Base-by-base conservation (phyloP, 2,888 invertebrate species). In the Lochmaea crataegi region DNA sequence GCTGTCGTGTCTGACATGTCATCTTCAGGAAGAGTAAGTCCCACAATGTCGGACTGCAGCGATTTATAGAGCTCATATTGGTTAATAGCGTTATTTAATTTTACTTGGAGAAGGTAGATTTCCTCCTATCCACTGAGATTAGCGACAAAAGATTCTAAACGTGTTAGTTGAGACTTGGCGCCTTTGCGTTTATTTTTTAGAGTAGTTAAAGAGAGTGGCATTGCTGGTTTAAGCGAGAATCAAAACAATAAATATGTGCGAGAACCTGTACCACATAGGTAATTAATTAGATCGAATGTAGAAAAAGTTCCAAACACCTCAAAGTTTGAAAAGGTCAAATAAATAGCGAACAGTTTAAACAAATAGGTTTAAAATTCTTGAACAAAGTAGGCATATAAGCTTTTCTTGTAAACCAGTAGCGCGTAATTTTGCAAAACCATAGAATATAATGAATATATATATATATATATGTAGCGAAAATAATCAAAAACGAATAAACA, bases 21-120 rank as follows among this genome's bases (percentile, higher is more conserved):
- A 51, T n/a, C 51, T 51, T 51, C 51, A 51, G 51, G 51, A 51
- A 51, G 14, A n/a, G 51, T 51, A 14, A 51, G 14, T 51, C 51
- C 51, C 51, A 51, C 51, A 51, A 51, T 51, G 51, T 51, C 51
- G 51, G 51, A 51, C 51, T 51, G 51, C 51, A 51, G 51, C 51
- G 51, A 51, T 51, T 51, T 51, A 51, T 51, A 51, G 51, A 51
- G 51, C 51, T 51, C n/a, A 51, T 51, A 51, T 51, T 51, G 14
- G 5, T 51, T 51, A 51, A 51, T 51, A 51, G 51, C 51, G 51
- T 51, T 14, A 32, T 32, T 32, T 7, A 32, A 32, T 32, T 32
- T 32, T 5, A 32, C 32, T 32, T 32, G 53, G 2, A n/a, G n/a
- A 53, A n/a, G 16, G 16, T 53, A 53, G n/a, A 53, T 53, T 53